phyloP scores from a whole-genome alignment of 2,113 vertebrate genomes.

The Halichoerus grypus region DNA sequence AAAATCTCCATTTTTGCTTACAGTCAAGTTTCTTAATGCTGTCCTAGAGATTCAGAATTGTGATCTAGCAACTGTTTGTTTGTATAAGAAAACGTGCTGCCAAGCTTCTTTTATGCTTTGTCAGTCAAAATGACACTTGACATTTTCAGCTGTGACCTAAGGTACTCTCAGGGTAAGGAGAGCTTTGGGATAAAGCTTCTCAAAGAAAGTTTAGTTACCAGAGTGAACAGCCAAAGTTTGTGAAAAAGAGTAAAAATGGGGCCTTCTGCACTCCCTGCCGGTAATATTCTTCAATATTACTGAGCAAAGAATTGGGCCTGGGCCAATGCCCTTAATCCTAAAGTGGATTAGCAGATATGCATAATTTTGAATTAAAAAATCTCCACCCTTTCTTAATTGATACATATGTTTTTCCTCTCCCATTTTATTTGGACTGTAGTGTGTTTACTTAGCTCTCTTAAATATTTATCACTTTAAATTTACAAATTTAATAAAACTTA shows the following conservation, averaged over 20 bases:
- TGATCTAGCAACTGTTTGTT: conserved; percentile 60
- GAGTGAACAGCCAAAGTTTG: neutral
- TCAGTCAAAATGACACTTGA: conserved; percentile 55
- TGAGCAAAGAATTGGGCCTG: neutral
- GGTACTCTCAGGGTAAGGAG: neutral
- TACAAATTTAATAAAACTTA: neutral
- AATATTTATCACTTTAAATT: conserved; percentile 30
- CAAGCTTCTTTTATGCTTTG: conserved; percentile 49
- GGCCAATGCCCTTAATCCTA: neutral
- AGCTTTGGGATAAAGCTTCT: conserved; percentile 21
- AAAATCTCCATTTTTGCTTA: conserved; percentile 39
- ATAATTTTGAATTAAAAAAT: conserved; percentile 37
- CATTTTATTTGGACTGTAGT: neutral
- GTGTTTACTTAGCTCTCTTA: neutral
- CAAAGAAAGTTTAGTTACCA: conserved; percentile 31
- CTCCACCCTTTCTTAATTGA: neutral
- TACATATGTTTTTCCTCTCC: neutral
- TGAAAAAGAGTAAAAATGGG: conserved; percentile 9
- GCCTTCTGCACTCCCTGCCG: neutral
- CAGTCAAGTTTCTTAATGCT: neutral
- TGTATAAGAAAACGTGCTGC: neutral
- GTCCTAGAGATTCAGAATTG: conserved; percentile 31
- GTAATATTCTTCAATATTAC: neutral
- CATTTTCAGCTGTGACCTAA: conserved; percentile 39
- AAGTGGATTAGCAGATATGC: neutral